Base-by-base conservation (phyloP, 2,888 invertebrate species). In the Acrobeloides nanus region DNA sequence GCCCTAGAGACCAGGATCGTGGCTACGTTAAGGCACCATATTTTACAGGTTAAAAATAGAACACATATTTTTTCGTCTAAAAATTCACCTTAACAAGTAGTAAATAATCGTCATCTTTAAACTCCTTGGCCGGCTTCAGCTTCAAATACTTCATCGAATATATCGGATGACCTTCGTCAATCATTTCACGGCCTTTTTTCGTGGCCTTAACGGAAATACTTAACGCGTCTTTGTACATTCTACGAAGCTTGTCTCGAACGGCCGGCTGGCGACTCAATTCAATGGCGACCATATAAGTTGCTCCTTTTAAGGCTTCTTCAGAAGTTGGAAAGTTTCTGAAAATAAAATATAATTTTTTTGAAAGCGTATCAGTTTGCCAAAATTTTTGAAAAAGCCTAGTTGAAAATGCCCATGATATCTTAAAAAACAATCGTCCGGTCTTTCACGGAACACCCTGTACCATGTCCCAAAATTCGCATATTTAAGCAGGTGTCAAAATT, bases 191-290 rank as follows among this genome's bases (percentile, higher is more conserved):
- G 0, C 97, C 97, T 59, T 86, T 84, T 71, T 86, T 85, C 0
- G 93, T 95, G 1, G 95, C 90, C 1, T 75, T 74, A 1, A 87
- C 84, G 51, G 81, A 81, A 49, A 97, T 74, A 4, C 37, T 44
- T 7, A n/a, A n/a, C n/a, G 45, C 45, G 8, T 44, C 17, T 10
- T 44, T 46, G 12, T 24, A n/a, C 15, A 33, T 27, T 53, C 41
- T 35, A n/a, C 55, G 43, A 27, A 60, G 21, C 17, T 55, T 56
- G 23, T 32, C 32, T 15, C 53, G 80, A 7, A 95, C 83, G 51
- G 86, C 76, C 0, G 95, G 95, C 74, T 93, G 92, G 41, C 87
- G 82, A 0, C 90, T 85, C 45, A 97, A 78, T 76, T 95, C 93
- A 55, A 86, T 84, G 1, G 93, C 89, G 21, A 93, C 87, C 84